Evolutionary conservation across 2,888 invertebrate genomes (phyloP).

Genomic region (Clanis bilineata): DNA sequence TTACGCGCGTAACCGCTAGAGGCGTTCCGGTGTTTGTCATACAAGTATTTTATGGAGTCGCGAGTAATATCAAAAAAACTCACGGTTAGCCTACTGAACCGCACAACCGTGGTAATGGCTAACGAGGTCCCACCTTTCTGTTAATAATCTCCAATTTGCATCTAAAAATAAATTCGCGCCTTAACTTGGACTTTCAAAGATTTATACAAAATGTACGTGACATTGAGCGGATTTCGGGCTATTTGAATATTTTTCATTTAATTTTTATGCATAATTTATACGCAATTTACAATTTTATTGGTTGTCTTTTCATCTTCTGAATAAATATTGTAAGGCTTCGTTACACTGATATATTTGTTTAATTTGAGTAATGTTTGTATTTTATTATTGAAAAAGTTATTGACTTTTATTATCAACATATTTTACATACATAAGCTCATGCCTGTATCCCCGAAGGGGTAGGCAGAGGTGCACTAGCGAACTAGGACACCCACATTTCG

Average conservation of each 20-base stretch:
- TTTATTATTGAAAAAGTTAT: too few species aligned
- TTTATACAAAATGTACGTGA: conserved; percentile 31
- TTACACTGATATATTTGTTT: background rate
- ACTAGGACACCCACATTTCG: too few species aligned
- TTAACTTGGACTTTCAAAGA: conserved; percentile 31
- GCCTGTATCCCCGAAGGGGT: too few species aligned
- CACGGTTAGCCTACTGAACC: too few species aligned
- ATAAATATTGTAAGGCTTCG: conserved; percentile 4
- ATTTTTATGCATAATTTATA: conserved; percentile 22
- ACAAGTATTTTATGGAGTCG: too few species aligned
- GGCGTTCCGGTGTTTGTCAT: too few species aligned
- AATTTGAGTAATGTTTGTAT: background rate
- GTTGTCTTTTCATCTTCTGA: conserved; percentile 10
- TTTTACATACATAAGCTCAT: too few species aligned
- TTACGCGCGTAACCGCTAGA: too few species aligned
- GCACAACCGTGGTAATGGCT: background rate
- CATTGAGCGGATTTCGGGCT: conserved; percentile 16
- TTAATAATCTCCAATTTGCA: conserved; percentile 28
- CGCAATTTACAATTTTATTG: conserved; percentile 17
- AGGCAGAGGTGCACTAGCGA: too few species aligned
- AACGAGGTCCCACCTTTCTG: background rate
- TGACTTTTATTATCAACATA: too few species aligned
- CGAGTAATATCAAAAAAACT: too few species aligned
- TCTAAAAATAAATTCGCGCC: conserved; percentile 32
- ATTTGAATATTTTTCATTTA: conserved; percentile 26